Evolutionary conservation across 2,113 vertebrate genomes (phyloP), one percentile per base, ranked within the genome.

Genomic region (Pycnonotus jocosus): DNA sequence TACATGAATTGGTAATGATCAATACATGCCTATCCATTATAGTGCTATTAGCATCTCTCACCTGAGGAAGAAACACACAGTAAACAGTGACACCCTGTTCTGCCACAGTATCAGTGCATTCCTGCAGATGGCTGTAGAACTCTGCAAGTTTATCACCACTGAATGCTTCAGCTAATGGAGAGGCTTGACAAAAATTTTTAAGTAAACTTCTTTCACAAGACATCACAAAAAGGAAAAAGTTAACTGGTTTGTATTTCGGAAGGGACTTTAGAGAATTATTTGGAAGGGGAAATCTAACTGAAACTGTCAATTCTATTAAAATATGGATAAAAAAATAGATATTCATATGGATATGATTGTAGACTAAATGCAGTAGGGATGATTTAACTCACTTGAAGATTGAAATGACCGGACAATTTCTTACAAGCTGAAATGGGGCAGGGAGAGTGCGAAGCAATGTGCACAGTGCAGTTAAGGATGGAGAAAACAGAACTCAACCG

Each of bases 101-200:
- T 92, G 86, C 42, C 94, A 96, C 95, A 97, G 78, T 97, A 96
- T 97, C 97, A 58, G 69, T 48, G 90, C 78, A 90, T 96, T 97
- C 95, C 90, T 93, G 95, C 91, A 96, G 95, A 94, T 94, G 94
- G 95, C 90, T 95, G 93, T 90, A 96, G 71, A 96, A 96, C 92
- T 91, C 94, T 97, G 84, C 80, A 85, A 85, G 88, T 94, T 87
- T 92, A 88, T 94, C 85, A 86, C n/a, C 53, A 70, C 73, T 19
- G 76, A 92, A 81, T 50, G 58, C 53, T 86, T 79, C 68, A 86
- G 73, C 83, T 93, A 78, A 82, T 66, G 37, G 10, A 66, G 23
- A 94, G 30, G 42, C 62, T 93, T 71, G 57, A 84, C 48, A 15
- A 77, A 93, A 87, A 54, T 71, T 91, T 74, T 4, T 53, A 94